Evolutionary conservation across 2,113 vertebrate genomes (phyloP).

Genomic region (Myodes glareolus): DNA sequence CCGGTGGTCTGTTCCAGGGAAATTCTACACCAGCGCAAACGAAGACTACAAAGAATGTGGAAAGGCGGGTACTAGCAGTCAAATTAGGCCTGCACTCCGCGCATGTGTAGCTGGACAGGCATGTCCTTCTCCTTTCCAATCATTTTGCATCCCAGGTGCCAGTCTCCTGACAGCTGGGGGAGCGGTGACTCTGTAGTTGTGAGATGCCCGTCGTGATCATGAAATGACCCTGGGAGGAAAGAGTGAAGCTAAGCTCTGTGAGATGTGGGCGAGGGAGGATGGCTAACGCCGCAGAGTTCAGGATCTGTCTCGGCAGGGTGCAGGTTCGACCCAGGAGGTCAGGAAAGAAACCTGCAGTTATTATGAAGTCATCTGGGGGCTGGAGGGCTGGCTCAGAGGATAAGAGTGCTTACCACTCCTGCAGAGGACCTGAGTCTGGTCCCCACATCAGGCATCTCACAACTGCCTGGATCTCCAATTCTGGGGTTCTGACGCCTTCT

Average conservation of each 20-base stretch:
- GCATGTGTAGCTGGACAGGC: neutral
- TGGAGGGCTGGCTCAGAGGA: neutral
- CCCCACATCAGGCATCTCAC: neutral
- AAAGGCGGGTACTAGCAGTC: rapidly evolving
- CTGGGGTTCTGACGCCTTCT: neutral
- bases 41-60: rapidly evolving
- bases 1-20: rapidly evolving
- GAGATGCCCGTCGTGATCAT: neutral
- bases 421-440: neutral
- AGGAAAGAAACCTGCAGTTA: neutral
- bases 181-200: neutral
- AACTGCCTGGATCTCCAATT: neutral
- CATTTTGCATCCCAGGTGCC: rapidly evolving
- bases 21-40: rapidly evolving
- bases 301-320: neutral
- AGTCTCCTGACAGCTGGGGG: neutral
- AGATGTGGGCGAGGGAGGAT: too few species aligned
- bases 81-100: rapidly evolving
- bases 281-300: rapidly evolving
- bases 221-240: neutral
- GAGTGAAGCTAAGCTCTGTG: neutral
- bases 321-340: too few species aligned
- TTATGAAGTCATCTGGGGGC: neutral
- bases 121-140: rapidly evolving
- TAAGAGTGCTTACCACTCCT: neutral